These are phyloP conservation scores for Cebus imitator DNA, from an alignment of 2,113 vertebrate species.

Conservation along the genomic window DNA sequence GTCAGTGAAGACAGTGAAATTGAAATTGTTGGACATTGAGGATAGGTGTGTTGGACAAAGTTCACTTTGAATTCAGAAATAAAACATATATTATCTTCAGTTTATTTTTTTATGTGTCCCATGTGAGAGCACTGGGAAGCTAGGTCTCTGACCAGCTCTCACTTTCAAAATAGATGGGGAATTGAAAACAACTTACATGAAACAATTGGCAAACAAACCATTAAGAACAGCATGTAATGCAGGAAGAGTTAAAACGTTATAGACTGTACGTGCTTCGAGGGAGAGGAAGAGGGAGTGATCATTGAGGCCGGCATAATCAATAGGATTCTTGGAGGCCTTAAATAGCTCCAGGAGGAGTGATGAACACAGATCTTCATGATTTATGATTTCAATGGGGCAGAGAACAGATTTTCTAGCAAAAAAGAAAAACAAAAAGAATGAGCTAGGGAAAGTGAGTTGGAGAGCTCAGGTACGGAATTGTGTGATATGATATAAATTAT, in stretches of 20 bases:
- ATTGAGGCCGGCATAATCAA: neutral
- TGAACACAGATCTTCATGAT: neutral
- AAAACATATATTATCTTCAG: neutral
- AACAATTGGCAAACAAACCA: neutral
- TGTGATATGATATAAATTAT: neutral
- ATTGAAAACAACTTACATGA: neutral
- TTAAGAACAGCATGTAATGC: neutral
- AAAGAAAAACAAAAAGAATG: neutral
- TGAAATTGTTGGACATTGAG: neutral
- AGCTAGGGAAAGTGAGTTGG: neutral
- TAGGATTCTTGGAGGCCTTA: neutral
- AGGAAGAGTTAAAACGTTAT: neutral
- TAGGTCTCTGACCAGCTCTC: neutral
- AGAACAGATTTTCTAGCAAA: neutral
- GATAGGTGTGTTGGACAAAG: neutral
- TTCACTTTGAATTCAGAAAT: neutral
- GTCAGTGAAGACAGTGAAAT: neutral
- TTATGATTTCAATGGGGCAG: neutral
- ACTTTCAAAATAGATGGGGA: neutral
- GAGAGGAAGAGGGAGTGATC: neutral
- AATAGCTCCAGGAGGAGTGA: neutral
- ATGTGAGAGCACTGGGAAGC: neutral
- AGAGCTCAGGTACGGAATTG: neutral
- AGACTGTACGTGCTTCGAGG: neutral
- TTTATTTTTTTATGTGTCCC: neutral